Percentiles rank a stretch among this genome's conserved stretches.
phyloP scores from a whole-genome alignment of 2,888 invertebrate species.

The Strigamia transsilvanica region DNA sequence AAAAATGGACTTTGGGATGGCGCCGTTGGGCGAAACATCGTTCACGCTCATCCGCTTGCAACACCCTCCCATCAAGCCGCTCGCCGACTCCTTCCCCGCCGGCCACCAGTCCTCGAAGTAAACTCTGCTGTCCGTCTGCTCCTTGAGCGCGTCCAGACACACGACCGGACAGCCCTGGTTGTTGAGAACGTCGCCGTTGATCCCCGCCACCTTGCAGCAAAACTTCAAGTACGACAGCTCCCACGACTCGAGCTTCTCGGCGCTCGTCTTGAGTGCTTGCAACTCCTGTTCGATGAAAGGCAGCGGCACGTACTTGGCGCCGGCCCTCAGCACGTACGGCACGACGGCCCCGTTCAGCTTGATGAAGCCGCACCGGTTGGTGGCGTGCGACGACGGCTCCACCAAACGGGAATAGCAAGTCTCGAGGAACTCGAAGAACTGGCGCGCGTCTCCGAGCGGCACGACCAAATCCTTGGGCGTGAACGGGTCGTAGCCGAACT shows the following conservation, averaged over 20 bases:
- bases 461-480: conserved; percentile 90
- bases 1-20: conserved; percentile 30
- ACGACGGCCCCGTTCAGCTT: conserved; percentile 92
- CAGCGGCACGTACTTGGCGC: conserved; percentile 83
- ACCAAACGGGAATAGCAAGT: conserved; percentile 86
- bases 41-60: background rate
- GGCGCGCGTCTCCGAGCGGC: conserved; percentile 83
- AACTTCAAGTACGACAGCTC: conserved; percentile 91
- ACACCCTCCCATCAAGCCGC: background rate
- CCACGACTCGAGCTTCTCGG: conserved; percentile 88
- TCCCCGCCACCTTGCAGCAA: conserved; percentile 93
- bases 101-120: conserved; percentile 95
- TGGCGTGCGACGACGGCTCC: conserved; percentile 64
- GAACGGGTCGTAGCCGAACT: conserved; percentile 88
- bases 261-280: conserved; percentile 86
- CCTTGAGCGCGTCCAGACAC: conserved; percentile 86
- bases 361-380: conserved; percentile 87
- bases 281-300: conserved; percentile 87
- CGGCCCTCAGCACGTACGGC: conserved; percentile 85
- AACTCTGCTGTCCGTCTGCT: conserved; percentile 88
- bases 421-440: conserved; percentile 87
- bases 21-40: background rate
- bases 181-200: conserved; percentile 87
- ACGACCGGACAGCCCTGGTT: conserved; percentile 89
- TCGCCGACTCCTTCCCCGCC: conserved; percentile 71